Base-by-base conservation (phyloP, 2,797 vertebrate genomes). In the Anomalospiza imberbis region DNA sequence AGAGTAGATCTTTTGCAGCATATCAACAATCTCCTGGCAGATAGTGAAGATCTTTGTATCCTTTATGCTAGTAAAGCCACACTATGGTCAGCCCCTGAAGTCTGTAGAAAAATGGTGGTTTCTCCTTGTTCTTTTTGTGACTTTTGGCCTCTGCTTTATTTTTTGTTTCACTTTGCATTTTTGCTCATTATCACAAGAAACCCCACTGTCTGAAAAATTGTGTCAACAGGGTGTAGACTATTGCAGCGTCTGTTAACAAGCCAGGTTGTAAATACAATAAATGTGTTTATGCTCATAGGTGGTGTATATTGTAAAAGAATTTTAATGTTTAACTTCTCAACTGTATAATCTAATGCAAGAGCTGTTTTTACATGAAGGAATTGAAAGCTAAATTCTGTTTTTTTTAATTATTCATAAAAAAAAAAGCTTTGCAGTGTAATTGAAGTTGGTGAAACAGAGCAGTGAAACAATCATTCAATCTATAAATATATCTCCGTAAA, bases 161-260 rank as follows among this genome's bases (percentile, higher is more conserved):
- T 93, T 58, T 65, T 21, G 6, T 65, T 92, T 34, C 26, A 15
- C 48, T 94, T 88, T 84, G 61, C 74, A 66, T 94, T 91, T 94
- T 82, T 94, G 54, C 83, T 85, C 60, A 85, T 96, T 96, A 94
- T 48, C 62, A 28, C n/a, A 72, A 92, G 94, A 90, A 93, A 91
- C 73, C 84, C 95, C 78, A 91, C 91, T 89, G 94, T 38, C 93
- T 95, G 83, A 94, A 86, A 92, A 95, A 95, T 95, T 31, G 48
- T 54, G 42, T 66, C 92, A 88, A 92, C 86, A 80, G 88, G 50
- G 45, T 94, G 85, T 68, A 81, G 86, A 54, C 53, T 51, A 36
- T 67, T 89, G 89, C 84, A 87, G 32, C 0, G 38, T 67, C 84
- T 84, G 62, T 55, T 93, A 94, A 94, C 85, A 96, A 96, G 92